Conservation (phyloP, 1,140 invertebrate species). For the Hylaeus anthracinus region DNA sequence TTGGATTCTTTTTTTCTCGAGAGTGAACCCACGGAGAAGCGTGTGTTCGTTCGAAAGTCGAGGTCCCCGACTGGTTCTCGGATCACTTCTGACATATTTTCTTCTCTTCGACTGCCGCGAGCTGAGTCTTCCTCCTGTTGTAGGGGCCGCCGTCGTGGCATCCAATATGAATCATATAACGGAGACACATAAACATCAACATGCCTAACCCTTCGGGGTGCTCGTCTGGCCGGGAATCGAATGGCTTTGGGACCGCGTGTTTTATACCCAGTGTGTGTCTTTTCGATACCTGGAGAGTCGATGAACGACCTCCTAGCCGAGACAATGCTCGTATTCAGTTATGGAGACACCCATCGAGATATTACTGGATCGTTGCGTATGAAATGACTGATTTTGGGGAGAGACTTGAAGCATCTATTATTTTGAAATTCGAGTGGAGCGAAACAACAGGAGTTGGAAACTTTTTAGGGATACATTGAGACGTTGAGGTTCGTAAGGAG, state of each 20-base stretch:
- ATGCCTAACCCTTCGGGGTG: conserved; percentile 17
- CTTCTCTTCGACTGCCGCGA: conserved; percentile 7
- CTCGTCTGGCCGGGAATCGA: conserved; percentile 2
- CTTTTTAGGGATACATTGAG: no score
- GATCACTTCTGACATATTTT: conserved; percentile 59
- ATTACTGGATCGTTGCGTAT: neutral
- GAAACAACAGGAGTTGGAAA: no score
- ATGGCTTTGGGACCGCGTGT: neutral
- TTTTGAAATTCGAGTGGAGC: no score
- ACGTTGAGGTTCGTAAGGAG: no score
- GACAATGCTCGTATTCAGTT: conserved; percentile 3
- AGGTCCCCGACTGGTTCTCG: conserved; percentile 49
- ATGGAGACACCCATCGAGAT: conserved; percentile 7
- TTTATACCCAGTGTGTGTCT: conserved; percentile 15
- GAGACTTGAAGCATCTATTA: no score
- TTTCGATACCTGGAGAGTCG: conserved; percentile 7
- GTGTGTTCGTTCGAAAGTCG: conserved; percentile 17
- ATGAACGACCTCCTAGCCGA: neutral
- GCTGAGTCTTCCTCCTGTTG: conserved; percentile 25
- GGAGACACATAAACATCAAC: conserved; percentile 50
- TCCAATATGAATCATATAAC: conserved; percentile 58
- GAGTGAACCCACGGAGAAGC: conserved; percentile 17
- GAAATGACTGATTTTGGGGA: no score
- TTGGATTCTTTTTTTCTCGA: neutral
- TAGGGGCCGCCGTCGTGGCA: conserved; percentile 1